These are phyloP conservation scores for Himalopsyche japonica DNA, from an alignment of 2,888 invertebrate genomes.

Conservation along the genomic window DNA sequence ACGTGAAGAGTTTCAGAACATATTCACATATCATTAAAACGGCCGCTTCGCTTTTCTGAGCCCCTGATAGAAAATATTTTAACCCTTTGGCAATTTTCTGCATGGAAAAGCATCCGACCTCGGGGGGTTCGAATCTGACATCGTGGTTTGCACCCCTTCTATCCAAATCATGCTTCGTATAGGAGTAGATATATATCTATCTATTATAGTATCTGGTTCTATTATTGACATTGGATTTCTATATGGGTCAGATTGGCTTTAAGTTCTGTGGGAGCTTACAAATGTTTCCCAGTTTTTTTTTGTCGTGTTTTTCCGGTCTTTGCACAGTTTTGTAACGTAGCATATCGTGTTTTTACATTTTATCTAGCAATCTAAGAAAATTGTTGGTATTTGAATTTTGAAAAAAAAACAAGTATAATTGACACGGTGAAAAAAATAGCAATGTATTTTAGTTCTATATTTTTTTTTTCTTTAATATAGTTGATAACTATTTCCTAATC, in stretches of 20 bases:
- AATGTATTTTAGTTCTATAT: no score
- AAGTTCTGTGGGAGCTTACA: not conserved
- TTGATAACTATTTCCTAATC: no score
- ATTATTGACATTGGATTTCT: not conserved
- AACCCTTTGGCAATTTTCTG: slow-evolving; percentile 24
- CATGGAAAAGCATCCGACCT: slow-evolving; percentile 14
- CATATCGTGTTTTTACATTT: no score
- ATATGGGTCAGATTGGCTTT: not conserved
- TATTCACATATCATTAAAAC: slow-evolving; percentile 29
- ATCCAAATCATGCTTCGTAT: not conserved
- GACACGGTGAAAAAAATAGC: no score
- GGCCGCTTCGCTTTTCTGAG: not conserved
- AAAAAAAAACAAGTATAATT: no score
- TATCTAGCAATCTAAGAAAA: no score
- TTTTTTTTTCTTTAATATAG: no score
- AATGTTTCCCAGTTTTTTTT: not conserved
- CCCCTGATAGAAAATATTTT: slow-evolving; percentile 20
- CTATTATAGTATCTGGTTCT: not conserved
- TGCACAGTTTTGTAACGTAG: not conserved
- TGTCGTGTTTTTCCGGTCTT: not conserved
- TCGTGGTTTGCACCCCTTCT: not conserved
- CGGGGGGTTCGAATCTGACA: not conserved
- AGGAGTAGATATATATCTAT: not conserved
- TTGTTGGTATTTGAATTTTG: no score
- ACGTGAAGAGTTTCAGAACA: not conserved